These are phyloP conservation scores for Athene cunicularia DNA, from an alignment of 2,113 vertebrate genomes.

Conservation along the genomic window DNA sequence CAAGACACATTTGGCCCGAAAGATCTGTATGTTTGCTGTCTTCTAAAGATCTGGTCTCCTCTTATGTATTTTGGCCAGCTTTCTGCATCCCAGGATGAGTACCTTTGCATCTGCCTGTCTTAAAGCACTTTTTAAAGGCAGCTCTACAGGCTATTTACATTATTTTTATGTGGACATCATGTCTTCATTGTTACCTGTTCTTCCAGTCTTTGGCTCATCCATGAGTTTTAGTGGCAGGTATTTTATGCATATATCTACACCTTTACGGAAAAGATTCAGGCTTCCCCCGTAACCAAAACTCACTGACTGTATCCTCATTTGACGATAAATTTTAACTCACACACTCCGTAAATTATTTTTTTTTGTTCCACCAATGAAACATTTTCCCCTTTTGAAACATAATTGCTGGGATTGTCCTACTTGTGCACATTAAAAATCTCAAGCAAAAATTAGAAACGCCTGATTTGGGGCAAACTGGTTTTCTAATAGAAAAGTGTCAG, in stretches of 20 bases:
- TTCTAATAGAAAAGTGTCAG: background rate
- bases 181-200: background rate
- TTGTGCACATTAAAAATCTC: background rate
- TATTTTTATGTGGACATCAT: background rate
- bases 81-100: background rate
- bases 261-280: background rate
- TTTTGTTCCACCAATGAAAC: background rate
- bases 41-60: background rate
- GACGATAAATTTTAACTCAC: background rate
- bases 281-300: background rate
- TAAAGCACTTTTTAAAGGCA: background rate
- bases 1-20: background rate
- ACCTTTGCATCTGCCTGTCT: background rate
- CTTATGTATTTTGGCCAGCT: background rate
- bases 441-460: background rate
- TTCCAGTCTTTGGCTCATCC: background rate
- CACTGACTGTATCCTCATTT: background rate
- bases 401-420: background rate
- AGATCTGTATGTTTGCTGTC: background rate
- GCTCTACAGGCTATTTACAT: background rate
- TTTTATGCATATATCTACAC: background rate
- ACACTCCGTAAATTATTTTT: too few relatives aligned
- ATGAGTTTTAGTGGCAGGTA: background rate
- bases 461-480: background rate
- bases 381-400: background rate